Evolutionary conservation across 2,113 vertebrate species (phyloP), one percentile per base, ranked within the genome.

Genomic region (Corythornis cristatus): DNA sequence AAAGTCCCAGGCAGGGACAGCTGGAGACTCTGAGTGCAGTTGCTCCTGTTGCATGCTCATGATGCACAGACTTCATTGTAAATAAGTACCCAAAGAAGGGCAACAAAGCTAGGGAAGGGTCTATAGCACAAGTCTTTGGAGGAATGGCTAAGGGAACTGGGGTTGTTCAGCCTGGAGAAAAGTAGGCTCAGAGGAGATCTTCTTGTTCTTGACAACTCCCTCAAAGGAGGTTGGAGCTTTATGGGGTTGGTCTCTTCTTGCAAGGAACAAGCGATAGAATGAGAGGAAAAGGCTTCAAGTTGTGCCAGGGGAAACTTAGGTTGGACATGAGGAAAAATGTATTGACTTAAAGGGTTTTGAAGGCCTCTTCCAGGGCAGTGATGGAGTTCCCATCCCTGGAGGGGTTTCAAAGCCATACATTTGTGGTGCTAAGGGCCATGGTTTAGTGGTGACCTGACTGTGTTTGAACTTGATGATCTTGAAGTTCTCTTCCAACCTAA

Each of bases 41-140:
- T 51, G 65, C 66, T 53, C 35, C 51, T 46, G 62, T 26, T 50
- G 46, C 62, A 23, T 46, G 68, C 81, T 76, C 45, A 28, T 20
- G 65, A 50, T 68, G 75, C 61, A 29, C 26, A 93, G 94, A 91
- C 93, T 96, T 64, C 93, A 95, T 92, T 92, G 89, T 21, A 23
- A 80, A 93, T 45, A 84, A 40, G 50, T 26, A 25, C 26, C 23
- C 50, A 51, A 51, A 50, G 48, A 50, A 51, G 50, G 50, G 12
- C 23, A 51, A 13, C 22, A 23, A 50, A 50, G 11, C 22, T 50
- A 22, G 22, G 50, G 50, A 51, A 51, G 25, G 50, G 25, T 51
- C 50, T 26, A 51, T 23, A 51, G 50, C 50, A 25, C 50, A 51
- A 51, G 50, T 51, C 25, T 26, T 51, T 14, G 15, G 50, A 51